phyloP scores from a whole-genome alignment of 2,797 vertebrate genomes.

The Sarcoramphus papa region DNA sequence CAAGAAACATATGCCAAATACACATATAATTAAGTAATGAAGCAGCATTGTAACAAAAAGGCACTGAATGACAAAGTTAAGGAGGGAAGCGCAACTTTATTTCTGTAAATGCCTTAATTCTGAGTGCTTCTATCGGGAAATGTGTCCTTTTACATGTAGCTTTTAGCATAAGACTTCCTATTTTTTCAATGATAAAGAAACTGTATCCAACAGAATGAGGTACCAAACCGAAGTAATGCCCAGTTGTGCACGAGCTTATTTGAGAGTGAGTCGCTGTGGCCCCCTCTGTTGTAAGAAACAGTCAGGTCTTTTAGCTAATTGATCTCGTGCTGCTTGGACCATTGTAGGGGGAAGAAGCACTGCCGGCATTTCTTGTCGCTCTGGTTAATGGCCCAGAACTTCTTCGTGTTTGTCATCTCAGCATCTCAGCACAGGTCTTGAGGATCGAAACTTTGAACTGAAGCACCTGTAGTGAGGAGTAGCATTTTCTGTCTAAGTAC shows the following conservation, averaged over 20 bases:
- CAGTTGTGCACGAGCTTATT: background rate
- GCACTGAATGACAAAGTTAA: background rate
- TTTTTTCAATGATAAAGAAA: background rate
- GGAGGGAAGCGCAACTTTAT: background rate
- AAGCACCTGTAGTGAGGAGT: background rate
- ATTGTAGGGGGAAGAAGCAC: background rate
- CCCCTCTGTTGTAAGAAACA: background rate
- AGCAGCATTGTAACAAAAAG: background rate
- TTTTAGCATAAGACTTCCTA: background rate
- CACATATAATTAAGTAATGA: background rate
- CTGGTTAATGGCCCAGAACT: background rate
- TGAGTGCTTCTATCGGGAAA: background rate
- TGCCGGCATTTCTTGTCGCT: background rate
- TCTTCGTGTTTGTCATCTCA: background rate
- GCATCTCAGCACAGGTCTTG: background rate
- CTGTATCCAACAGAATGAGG: background rate
- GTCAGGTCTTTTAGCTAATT: background rate
- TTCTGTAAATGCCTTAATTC: background rate
- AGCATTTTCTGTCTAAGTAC: background rate
- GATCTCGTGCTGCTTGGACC: background rate
- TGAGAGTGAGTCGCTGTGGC: rapidly evolving
- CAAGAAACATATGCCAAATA: background rate
- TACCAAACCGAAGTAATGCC: background rate
- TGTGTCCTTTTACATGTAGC: background rate
- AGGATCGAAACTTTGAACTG: background rate